Conservation (phyloP, 2,113 vertebrate species). For the Thunnus thynnus region DNA sequence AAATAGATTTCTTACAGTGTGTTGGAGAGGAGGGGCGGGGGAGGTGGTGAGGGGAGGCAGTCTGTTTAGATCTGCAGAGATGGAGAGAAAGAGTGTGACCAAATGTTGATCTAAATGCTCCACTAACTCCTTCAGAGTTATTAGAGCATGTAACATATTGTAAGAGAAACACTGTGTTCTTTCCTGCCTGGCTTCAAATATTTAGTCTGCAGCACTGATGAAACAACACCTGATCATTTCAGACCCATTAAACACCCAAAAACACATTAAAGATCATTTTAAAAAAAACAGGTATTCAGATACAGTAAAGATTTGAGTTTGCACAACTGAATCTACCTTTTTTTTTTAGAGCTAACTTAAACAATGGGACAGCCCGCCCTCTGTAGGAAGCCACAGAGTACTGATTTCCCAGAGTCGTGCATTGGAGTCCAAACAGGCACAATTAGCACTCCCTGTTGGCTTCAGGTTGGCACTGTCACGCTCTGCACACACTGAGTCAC, state of each 20-base stretch:
- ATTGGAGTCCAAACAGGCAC: conserved; percentile 56
- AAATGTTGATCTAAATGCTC: conserved; percentile 41
- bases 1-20: conserved; percentile 13
- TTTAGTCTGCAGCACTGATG: conserved; percentile 1
- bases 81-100: not conserved
- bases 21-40: not conserved
- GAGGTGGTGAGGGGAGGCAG: not conserved
- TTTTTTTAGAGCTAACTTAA: not conserved
- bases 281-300: not conserved
- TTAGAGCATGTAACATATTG: conserved; percentile 25
- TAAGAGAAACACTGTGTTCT: too few species aligned
- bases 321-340: not conserved
- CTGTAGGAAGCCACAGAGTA: conserved; percentile 32
- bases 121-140: conserved; percentile 30
- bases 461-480: conserved; percentile 57
- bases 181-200: conserved; percentile 1
- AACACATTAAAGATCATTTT: not conserved
- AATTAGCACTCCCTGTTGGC: conserved; percentile 57
- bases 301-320: not conserved
- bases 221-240: not conserved
- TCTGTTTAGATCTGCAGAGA: conserved; percentile 6
- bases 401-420: conserved; percentile 48
- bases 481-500: conserved; percentile 62
- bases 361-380: conserved; percentile 4
- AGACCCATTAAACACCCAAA: not conserved